These are phyloP conservation scores for Electrophaes corylata DNA, from an alignment of 2,888 invertebrate species.

Conservation along the genomic window DNA sequence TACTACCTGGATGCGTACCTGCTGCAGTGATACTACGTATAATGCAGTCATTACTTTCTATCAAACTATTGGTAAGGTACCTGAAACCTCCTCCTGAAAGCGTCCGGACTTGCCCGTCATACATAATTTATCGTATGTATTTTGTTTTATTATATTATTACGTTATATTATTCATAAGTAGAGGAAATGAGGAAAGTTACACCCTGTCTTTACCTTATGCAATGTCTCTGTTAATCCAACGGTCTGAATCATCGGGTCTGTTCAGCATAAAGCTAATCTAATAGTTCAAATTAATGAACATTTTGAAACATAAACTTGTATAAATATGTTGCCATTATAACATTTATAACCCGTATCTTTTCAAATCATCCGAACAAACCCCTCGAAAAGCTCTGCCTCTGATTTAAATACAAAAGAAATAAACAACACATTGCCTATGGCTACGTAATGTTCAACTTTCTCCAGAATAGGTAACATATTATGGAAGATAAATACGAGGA, in stretches of 20 bases:
- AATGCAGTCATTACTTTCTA: constrained; percentile 39
- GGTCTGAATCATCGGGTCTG: no score
- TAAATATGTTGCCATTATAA: background rate
- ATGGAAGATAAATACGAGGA: constrained; percentile 66
- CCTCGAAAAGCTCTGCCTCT: constrained; percentile 4
- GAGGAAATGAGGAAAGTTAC: no score
- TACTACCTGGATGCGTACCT: constrained; percentile 68
- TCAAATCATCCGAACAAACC: constrained; percentile 7
- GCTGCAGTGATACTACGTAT: constrained; percentile 57
- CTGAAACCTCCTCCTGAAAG: no score
- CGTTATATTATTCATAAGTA: no score
- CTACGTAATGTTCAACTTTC: constrained; percentile 54
- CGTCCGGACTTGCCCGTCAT: no score
- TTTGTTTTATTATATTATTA: no score
- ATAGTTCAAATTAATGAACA: no score
- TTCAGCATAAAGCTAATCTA: no score
- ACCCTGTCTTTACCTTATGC: no score
- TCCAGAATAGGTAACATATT: constrained; percentile 62
- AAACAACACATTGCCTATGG: constrained; percentile 36
- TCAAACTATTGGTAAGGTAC: constrained; percentile 36
- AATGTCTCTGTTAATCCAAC: no score
- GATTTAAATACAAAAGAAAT: constrained; percentile 31
- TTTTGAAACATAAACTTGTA: no score
- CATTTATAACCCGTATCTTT: background rate
- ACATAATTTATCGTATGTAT: no score